Conservation (phyloP, 2,113 vertebrate species). For the Entomyzon cyanotis region DNA sequence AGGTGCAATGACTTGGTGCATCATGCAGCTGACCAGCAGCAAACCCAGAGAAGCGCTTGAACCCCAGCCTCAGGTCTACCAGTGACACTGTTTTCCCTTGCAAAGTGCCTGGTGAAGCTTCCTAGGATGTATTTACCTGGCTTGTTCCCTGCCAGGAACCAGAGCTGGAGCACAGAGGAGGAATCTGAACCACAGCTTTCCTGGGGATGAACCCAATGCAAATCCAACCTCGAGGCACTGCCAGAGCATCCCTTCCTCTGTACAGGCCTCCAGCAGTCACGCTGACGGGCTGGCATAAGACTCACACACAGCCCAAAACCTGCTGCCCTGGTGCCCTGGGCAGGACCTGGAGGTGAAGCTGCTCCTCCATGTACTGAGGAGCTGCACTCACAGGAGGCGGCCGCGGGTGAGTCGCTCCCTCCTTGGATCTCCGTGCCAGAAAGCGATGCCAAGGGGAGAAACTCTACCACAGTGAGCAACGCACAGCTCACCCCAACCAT, state of each 20-base stretch:
- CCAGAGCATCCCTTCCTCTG: neutral
- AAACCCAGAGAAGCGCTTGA: neutral
- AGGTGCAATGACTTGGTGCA: neutral
- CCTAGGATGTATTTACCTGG: neutral
- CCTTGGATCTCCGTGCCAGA: constrained; percentile 24
- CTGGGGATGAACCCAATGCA: neutral
- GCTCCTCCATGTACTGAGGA: neutral
- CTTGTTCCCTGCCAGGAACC: neutral
- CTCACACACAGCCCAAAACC: neutral
- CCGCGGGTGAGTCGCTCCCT: neutral
- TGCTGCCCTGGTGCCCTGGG: neutral
- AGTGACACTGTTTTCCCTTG: neutral
- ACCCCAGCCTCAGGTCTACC: neutral
- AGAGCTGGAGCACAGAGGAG: neutral
- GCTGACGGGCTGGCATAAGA: fast-evolving
- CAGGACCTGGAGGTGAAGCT: neutral
- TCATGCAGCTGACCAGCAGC: neutral
- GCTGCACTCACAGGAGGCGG: neutral
- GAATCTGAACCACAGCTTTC: neutral
- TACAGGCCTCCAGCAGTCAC: neutral
- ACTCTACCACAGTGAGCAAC: constrained; percentile 54
- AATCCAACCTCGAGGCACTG: neutral
- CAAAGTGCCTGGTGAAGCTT: neutral
- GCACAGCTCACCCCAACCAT: constrained; percentile 44
- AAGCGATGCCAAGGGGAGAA: constrained; percentile 52